These are phyloP conservation scores for Thereva nobilitata DNA, from an alignment of 2,888 invertebrate genomes.

Conservation along the genomic window DNA sequence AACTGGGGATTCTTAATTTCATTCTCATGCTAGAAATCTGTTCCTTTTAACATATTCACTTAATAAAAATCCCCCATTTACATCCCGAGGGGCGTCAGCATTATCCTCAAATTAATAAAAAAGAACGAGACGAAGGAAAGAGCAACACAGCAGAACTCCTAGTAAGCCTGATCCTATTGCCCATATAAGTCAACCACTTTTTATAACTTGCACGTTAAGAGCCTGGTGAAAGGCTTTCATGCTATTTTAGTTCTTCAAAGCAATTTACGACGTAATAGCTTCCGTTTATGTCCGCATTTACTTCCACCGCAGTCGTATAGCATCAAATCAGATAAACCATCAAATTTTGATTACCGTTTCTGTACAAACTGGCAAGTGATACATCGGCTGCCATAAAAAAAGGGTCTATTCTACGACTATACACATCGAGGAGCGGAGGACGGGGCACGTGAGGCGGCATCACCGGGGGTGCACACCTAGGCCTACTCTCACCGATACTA, in stretches of 20 bases:
- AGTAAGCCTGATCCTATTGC: conserved; percentile 1
- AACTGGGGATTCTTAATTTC: too few relatives aligned
- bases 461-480: neutral
- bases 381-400: conserved; percentile 31
- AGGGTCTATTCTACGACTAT: neutral
- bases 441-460: too few relatives aligned
- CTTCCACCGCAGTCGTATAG: conserved; percentile 26
- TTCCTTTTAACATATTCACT: too few relatives aligned
- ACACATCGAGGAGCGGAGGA: too few relatives aligned
- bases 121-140: neutral
- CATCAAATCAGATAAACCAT: conserved; percentile 35
- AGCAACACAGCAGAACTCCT: neutral
- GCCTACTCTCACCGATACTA: neutral
- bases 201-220: conserved; percentile 23
- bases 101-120: conserved; percentile 5
- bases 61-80: too few relatives aligned
- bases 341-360: conserved; percentile 34
- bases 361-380: conserved; percentile 27
- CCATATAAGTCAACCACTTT: conserved; percentile 24
- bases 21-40: too few relatives aligned
- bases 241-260: conserved; percentile 16
- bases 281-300: conserved; percentile 32
- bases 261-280: conserved; percentile 34
- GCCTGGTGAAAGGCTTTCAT: conserved; percentile 3
- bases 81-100: too few relatives aligned